A percentile compares a stretch with the other conserved stretches of the same genome.
These are phyloP conservation scores for Diarsia dahlii DNA, from an alignment of 2,888 invertebrate species.

Conservation along the genomic window DNA sequence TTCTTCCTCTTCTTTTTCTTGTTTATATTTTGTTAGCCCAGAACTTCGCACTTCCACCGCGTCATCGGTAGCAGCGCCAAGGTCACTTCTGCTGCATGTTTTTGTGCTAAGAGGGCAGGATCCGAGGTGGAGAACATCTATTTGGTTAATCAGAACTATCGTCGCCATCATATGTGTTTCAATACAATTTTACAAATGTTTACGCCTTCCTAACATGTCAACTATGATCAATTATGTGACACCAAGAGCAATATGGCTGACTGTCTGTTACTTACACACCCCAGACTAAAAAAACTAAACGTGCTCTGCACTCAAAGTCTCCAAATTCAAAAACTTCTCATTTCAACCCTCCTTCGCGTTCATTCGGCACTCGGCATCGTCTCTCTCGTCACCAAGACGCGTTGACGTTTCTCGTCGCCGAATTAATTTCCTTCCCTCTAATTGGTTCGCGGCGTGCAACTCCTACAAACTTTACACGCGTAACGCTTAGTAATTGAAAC, in stretches of 20 bases:
- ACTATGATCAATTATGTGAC: neutral
- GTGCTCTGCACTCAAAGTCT: constrained; percentile 13
- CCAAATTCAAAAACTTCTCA: constrained; percentile 34
- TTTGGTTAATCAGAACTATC: neutral
- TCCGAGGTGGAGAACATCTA: too few relatives aligned
- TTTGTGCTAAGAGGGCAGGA: too few relatives aligned
- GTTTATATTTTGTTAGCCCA: too few relatives aligned
- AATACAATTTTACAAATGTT: neutral
- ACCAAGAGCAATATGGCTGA: constrained; percentile 10
- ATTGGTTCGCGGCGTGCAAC: constrained; percentile 72
- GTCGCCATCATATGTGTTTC: neutral
- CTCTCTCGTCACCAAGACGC: constrained; percentile 38
- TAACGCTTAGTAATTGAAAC: constrained; percentile 64
- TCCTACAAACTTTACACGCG: constrained; percentile 68
- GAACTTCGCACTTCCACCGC: too few relatives aligned
- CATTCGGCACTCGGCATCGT: constrained; percentile 14
- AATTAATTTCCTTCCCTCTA: constrained; percentile 74
- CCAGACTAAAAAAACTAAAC: neutral
- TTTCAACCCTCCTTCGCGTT: constrained; percentile 13
- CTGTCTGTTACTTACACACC: neutral
- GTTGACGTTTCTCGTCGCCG: constrained; percentile 67
- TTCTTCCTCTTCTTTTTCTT: too few relatives aligned
- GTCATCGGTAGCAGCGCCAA: too few relatives aligned
- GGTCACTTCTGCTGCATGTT: too few relatives aligned
- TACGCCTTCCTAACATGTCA: neutral